A percentile compares a stretch with the other conserved stretches of the same genome.
Evolutionary conservation across 2,797 vertebrate species (phyloP).

Genomic region (Cheirogaleus major): DNA sequence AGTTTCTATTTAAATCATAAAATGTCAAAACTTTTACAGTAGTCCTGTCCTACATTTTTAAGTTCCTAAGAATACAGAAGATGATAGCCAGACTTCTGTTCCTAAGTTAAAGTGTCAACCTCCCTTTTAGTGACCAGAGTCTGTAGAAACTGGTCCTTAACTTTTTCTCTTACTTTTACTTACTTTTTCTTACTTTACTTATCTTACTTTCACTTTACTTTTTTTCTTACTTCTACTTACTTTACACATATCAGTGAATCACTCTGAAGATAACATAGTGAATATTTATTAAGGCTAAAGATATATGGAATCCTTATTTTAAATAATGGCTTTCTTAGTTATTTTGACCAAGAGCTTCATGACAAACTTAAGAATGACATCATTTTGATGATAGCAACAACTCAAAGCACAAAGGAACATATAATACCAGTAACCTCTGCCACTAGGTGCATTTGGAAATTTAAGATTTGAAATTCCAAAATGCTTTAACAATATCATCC

Average conservation of each 20-base stretch:
- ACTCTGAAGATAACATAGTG: background rate
- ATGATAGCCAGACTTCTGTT: background rate
- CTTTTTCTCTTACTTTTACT: constrained; percentile 20
- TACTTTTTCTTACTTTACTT: background rate
- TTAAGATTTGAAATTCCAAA: constrained; percentile 25
- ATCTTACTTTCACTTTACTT: background rate
- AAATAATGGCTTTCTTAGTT: background rate
- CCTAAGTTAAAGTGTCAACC: background rate
- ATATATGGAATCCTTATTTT: background rate
- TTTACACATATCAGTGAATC: background rate
- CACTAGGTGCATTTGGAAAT: background rate
- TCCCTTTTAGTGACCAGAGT: background rate
- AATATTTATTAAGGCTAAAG: background rate
- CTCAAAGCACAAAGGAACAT: background rate
- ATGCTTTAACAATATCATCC: background rate
- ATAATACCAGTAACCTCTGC: background rate
- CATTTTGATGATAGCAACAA: background rate
- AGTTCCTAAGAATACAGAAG: background rate
- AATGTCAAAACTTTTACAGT: background rate
- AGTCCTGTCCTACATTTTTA: background rate
- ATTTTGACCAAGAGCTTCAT: background rate
- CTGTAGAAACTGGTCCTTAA: background rate
- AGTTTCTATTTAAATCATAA: constrained; percentile 11
- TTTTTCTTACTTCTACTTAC: background rate
- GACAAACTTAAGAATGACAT: background rate